A percentile compares a stretch with the other conserved stretches of the same genome.
Conservation (phyloP, 1,140 invertebrate genomes). For the Procambarus virginalis region DNA sequence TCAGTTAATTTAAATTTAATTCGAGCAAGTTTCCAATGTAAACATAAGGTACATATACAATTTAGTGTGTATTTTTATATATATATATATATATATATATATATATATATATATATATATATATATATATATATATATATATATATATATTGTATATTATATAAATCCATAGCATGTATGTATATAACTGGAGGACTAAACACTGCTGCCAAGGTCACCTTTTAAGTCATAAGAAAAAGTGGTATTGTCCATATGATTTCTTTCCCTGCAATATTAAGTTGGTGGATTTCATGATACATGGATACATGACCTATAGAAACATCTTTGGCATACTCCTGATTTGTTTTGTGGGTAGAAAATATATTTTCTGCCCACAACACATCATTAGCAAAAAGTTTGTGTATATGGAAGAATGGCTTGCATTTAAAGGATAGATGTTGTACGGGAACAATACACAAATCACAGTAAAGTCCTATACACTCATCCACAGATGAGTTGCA, state of each 20-base stretch:
- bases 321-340: constrained; percentile 6
- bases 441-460: not conserved
- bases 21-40: too few relatives aligned
- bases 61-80: too few relatives aligned
- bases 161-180: too few relatives aligned
- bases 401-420: constrained; percentile 5
- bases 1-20: too few relatives aligned
- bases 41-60: too few relatives aligned
- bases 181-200: not conserved
- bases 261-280: not conserved
- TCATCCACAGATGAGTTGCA: not conserved
- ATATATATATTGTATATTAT: too few relatives aligned
- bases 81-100: too few relatives aligned
- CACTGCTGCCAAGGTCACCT: not conserved
- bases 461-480: constrained; percentile 6
- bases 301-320: not conserved
- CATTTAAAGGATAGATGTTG: not conserved
- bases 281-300: not conserved
- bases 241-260: not conserved
- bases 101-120: too few relatives aligned
- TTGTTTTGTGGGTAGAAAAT: constrained; percentile 2
- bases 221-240: not conserved
- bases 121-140: too few relatives aligned
- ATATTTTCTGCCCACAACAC: not conserved
- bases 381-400: constrained; percentile 13